Evolutionary conservation across 2,113 vertebrate genomes (phyloP).

Genomic region (Thomomys bottae): DNA sequence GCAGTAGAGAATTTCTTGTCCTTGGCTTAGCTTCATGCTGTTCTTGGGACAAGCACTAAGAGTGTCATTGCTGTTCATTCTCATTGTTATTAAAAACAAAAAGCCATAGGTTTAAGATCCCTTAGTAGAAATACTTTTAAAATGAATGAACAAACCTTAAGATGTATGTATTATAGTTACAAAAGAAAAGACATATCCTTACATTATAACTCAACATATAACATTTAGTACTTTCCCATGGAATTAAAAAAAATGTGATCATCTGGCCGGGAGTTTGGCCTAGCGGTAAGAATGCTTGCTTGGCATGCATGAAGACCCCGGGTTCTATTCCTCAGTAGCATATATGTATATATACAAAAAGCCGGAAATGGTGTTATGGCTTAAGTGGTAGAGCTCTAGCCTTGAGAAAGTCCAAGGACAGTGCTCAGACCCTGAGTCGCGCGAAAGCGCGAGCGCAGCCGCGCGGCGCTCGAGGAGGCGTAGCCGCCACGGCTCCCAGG

Average conservation of each 20-base stretch:
- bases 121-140: neutral
- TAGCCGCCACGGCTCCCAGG: neutral
- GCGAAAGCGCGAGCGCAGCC: neutral
- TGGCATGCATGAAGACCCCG: too few relatives aligned
- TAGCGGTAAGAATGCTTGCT: too few relatives aligned
- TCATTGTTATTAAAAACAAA: neutral
- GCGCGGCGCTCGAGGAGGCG: neutral
- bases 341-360: too few relatives aligned
- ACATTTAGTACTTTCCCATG: neutral
- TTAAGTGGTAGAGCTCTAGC: too few relatives aligned
- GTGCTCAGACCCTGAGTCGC: too few relatives aligned
- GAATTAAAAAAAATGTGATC: too few relatives aligned
- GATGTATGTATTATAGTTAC: neutral
- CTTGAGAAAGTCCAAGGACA: too few relatives aligned
- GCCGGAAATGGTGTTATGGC: too few relatives aligned
- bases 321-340: too few relatives aligned
- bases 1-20: neutral
- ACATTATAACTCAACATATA: neutral
- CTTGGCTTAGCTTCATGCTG: neutral
- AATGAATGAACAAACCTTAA: neutral
- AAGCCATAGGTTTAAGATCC: neutral
- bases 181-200: slow-evolving; percentile 13
- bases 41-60: neutral
- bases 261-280: too few relatives aligned
- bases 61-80: neutral